Conservation (phyloP, 2,797 vertebrate species). For the Emydoidea blandingii region DNA sequence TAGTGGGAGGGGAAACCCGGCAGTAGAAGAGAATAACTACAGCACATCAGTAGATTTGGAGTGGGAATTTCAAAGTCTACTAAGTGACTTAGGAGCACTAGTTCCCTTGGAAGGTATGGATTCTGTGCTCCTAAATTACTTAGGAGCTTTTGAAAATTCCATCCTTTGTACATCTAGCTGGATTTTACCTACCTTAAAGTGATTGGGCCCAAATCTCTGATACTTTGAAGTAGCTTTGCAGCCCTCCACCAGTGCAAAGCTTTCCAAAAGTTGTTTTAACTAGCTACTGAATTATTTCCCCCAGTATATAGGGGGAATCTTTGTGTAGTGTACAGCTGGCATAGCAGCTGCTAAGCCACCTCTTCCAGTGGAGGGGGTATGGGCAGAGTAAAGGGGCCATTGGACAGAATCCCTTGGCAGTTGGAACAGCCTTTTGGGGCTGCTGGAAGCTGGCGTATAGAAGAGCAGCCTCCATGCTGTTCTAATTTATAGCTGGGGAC, state of each 20-base stretch:
- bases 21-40: not conserved
- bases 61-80: too few species aligned
- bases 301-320: not conserved
- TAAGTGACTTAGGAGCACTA: too few species aligned
- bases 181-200: not conserved
- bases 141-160: too few species aligned
- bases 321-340: not conserved
- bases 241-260: not conserved
- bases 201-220: not conserved
- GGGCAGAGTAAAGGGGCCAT: not conserved
- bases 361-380: not conserved
- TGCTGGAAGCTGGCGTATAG: not conserved
- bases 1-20: not conserved
- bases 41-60: not conserved
- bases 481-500: not conserved
- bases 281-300: not conserved
- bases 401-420: not conserved
- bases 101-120: too few species aligned
- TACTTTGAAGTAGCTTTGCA: not conserved
- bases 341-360: not conserved
- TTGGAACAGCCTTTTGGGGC: not conserved
- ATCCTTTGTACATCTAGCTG: not conserved
- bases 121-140: too few species aligned
- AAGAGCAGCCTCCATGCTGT: not conserved
- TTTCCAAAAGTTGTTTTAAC: not conserved